Base-by-base conservation (phyloP, 2,797 vertebrate genomes). In the Microcaecilia unicolor region DNA sequence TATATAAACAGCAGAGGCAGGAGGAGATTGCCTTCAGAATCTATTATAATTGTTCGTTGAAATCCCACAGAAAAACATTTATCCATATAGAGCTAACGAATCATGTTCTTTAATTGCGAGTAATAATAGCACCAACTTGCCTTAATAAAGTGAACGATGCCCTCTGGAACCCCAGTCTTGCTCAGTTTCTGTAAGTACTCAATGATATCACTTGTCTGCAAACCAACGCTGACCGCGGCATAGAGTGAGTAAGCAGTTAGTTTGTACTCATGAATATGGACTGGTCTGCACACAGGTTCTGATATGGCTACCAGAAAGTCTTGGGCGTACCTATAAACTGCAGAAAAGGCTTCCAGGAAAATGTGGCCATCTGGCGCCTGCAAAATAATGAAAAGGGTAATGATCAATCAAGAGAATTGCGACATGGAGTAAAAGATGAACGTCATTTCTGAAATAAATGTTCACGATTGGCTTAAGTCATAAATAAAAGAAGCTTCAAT, bases 291-390 rank as follows among this genome's bases (percentile, higher is more conserved):
- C 28, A 98, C 95, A 0, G 96, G 94, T 54, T 98, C 96, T 3
- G 95, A 90, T 24, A 99, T 97, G 11, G 96, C 96, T 36, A 99
- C 92, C 53, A 99, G 49, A 44, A 99, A 99, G 52, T 99, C 96
- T 60, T 98, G 96, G 0, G 96, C 95, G 0, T 98, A 99, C 39
- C 85, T 99, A 60, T 99, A 98, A 25, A 99, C 88, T 0, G 96
- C 95, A 12, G 96, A 98, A 64, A 97, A 98, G 3, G 91, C 94
- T 74, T 99, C 96, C 30, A 98, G 65, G 64, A 99, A 99, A 52
- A 99, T 87, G 59, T 98, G 96, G 15, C 96, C 96, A 64, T 99
- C 95, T 1, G 96, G 96, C 66, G 96, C 94, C 96, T 99, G 41
- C 1, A 25, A 10, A 51, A 39, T 47, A 25, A 61, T 3, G 34